Conservation (phyloP, 2,797 vertebrate genomes). For the Benthosema pterotum region DNA sequence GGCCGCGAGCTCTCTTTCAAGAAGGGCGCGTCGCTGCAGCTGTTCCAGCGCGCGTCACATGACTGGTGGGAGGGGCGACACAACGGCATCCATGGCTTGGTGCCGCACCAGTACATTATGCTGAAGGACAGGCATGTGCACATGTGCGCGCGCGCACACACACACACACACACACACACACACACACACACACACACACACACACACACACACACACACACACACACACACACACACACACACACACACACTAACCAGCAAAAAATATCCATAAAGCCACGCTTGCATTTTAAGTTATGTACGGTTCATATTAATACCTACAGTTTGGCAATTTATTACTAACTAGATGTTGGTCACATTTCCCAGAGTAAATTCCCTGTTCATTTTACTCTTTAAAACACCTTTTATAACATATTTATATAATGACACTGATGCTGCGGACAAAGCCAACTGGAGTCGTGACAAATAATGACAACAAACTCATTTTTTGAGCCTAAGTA, state of each 20-base stretch:
- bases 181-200: neutral
- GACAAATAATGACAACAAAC: too few species aligned
- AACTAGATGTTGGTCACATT: too few species aligned
- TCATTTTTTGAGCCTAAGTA: too few species aligned
- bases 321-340: too few species aligned
- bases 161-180: neutral
- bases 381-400: too few species aligned
- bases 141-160: neutral
- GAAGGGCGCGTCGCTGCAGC: constrained; percentile 93
- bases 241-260: too few species aligned
- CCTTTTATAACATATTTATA: too few species aligned
- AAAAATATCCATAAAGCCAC: neutral
- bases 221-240: too few species aligned
- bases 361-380: too few species aligned
- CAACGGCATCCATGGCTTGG: constrained; percentile 92
- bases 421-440: too few species aligned
- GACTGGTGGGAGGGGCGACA: constrained; percentile 99
- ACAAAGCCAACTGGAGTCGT: too few species aligned
- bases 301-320: neutral
- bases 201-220: neutral
- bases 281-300: neutral
- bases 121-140: constrained; percentile 94
- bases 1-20: constrained; percentile 96
- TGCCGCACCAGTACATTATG: constrained; percentile 97
- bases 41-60: constrained; percentile 95